phyloP scores from a whole-genome alignment of 2,888 invertebrate species.

The Pollenia labialis region DNA sequence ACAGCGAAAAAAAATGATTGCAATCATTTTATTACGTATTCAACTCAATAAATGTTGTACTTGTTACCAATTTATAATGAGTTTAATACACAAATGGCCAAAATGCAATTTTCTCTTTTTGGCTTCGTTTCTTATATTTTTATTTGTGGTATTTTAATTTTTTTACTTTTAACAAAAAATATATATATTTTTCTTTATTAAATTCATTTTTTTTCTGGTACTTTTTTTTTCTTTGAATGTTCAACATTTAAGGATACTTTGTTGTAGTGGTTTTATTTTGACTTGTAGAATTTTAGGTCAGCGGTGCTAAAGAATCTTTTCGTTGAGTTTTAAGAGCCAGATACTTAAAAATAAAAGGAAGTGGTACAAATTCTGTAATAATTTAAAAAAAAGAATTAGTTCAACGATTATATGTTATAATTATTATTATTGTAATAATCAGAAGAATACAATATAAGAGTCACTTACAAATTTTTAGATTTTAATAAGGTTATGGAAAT shows the following conservation, averaged over 20 bases:
- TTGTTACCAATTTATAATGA: slow-evolving; percentile 73
- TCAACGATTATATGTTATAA: too few relatives aligned
- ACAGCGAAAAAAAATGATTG: slow-evolving; percentile 49
- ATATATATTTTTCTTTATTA: slow-evolving; percentile 39
- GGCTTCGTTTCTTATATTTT: slow-evolving; percentile 34
- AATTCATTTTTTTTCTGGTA: slow-evolving; percentile 29
- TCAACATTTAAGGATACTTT: slow-evolving; percentile 45
- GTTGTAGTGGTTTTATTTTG: slow-evolving; percentile 36
- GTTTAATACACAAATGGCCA: slow-evolving; percentile 71
- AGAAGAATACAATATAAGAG: too few relatives aligned
- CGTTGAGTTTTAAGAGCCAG: not conserved
- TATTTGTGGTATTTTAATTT: slow-evolving; percentile 24
- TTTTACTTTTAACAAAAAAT: not conserved
- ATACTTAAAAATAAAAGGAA: slow-evolving; percentile 11
- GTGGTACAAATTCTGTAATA: not conserved
- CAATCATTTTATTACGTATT: slow-evolving; percentile 70
- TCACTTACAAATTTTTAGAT: too few relatives aligned
- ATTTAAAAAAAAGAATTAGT: too few relatives aligned
- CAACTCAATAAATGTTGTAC: slow-evolving; percentile 70
- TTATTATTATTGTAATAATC: too few relatives aligned
- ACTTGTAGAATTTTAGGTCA: slow-evolving; percentile 44
- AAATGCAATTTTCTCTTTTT: slow-evolving; percentile 66
- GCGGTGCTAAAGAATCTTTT: slow-evolving; percentile 46
- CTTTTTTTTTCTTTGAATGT: slow-evolving; percentile 23
- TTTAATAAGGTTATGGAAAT: too few relatives aligned